A percentile compares a stretch with the other conserved stretches of the same genome.
phyloP scores from a whole-genome alignment of 1,140 invertebrate species.

The Caerostris extrusa region DNA sequence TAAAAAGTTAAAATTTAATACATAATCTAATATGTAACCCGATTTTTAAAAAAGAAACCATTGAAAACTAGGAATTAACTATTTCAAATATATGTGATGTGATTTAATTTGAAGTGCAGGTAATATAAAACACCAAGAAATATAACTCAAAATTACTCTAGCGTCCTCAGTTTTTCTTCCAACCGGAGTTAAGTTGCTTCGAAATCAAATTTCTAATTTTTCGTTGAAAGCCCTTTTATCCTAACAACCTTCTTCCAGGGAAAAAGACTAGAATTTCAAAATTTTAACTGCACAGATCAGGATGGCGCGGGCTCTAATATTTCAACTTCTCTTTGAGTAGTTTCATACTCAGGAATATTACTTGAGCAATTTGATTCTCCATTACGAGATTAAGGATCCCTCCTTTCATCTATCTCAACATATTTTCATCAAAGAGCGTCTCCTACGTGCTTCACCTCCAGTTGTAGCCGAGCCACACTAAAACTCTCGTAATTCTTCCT shows the following conservation, averaged over 20 bases:
- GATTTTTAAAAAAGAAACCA: neutral
- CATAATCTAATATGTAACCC: too few species aligned
- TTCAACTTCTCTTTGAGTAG: neutral
- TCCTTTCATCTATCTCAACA: conserved; percentile 3
- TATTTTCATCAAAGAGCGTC: conserved; percentile 15
- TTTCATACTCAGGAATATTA: conserved; percentile 44
- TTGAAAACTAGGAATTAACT: neutral
- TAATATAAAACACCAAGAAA: neutral
- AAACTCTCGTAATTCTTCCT: neutral
- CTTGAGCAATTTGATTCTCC: conserved; percentile 49
- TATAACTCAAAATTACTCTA: neutral
- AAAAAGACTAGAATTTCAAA: neutral
- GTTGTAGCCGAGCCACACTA: neutral
- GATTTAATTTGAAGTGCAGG: neutral
- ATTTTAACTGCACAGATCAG: conserved; percentile 22
- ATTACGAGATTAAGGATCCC: conserved; percentile 44
- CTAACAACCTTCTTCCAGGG: neutral
- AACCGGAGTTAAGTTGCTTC: neutral
- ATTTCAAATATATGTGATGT: neutral
- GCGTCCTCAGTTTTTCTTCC: neutral
- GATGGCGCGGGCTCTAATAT: neutral
- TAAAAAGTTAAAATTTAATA: too few species aligned
- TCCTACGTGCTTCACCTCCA: neutral
- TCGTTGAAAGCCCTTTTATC: conserved; percentile 23
- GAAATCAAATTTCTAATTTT: conserved; percentile 40